phyloP scores from a whole-genome alignment of 2,888 invertebrate species.

The Melikaiella ostensackeni region DNA sequence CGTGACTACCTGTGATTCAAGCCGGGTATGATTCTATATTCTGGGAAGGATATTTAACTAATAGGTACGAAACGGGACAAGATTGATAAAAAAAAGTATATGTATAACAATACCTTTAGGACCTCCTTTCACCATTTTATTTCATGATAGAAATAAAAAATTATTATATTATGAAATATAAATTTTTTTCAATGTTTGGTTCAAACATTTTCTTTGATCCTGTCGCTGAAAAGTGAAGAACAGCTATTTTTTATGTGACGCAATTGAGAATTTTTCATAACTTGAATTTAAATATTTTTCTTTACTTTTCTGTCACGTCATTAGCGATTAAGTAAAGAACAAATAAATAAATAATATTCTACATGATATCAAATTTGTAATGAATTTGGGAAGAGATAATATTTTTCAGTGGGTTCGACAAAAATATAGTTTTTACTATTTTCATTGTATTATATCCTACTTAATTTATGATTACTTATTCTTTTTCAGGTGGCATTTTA shows the following conservation, averaged over 20 bases:
- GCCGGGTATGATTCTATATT: background rate
- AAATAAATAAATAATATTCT: background rate
- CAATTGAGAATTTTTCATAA: background rate
- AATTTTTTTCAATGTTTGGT: too few relatives aligned
- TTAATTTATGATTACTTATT: constrained; percentile 49
- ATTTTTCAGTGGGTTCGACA: too few relatives aligned
- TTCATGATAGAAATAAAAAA: too few relatives aligned
- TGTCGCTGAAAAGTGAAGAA: too few relatives aligned
- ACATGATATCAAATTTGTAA: background rate
- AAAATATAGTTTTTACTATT: background rate
- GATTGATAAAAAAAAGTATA: background rate
- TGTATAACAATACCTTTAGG: background rate
- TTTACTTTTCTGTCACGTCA: background rate
- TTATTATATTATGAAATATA: too few relatives aligned
- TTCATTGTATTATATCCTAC: too few relatives aligned
- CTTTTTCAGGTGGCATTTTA: constrained; percentile 92
- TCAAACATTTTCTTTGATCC: too few relatives aligned
- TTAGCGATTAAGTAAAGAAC: background rate
- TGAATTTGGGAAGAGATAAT: background rate
- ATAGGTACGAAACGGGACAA: background rate
- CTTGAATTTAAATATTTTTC: background rate
- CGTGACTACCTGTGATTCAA: background rate
- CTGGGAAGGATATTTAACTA: background rate
- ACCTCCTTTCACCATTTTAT: too few relatives aligned
- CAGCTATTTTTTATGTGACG: background rate